These are phyloP conservation scores for Dasypus novemcinctus DNA, from an alignment of 2,113 vertebrate genomes.

Conservation along the genomic window DNA sequence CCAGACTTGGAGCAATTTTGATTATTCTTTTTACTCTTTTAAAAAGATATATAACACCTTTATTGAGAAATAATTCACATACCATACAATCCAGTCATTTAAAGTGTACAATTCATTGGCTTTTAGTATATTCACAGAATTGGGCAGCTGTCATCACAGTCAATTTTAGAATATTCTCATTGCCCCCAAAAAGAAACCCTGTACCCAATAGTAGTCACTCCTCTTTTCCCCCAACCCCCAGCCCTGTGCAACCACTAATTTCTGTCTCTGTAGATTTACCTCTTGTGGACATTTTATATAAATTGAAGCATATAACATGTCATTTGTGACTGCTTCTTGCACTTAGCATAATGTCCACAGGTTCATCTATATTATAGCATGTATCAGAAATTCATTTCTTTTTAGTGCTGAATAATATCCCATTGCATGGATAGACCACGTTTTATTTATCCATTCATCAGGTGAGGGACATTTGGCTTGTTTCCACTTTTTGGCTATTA, in stretches of 20 bases:
- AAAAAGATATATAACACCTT: not conserved
- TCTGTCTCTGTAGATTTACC: not conserved
- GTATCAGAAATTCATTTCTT: not conserved
- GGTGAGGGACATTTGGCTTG: not conserved
- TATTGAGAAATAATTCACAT: not conserved
- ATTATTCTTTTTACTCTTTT: not conserved
- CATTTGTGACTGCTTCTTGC: not conserved
- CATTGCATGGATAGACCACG: not conserved
- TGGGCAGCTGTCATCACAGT: not conserved
- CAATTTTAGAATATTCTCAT: conserved; percentile 11
- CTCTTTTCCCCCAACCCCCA: not conserved
- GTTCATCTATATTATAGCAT: not conserved
- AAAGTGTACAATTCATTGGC: not conserved
- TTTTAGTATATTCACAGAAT: not conserved
- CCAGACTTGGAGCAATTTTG: not conserved
- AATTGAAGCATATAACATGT: not conserved
- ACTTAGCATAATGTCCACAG: not conserved
- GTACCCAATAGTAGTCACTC: not conserved
- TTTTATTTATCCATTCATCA: conserved; percentile 25
- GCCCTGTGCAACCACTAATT: not conserved
- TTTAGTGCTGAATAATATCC: not conserved
- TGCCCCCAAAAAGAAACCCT: not conserved
- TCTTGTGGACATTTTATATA: not conserved
- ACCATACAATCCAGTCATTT: not conserved
- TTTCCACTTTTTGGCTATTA: not conserved